A percentile compares a stretch with the other conserved stretches of the same genome.
Evolutionary conservation across 2,797 vertebrate genomes (phyloP).

Genomic region (Malacoraja senta): DNA sequence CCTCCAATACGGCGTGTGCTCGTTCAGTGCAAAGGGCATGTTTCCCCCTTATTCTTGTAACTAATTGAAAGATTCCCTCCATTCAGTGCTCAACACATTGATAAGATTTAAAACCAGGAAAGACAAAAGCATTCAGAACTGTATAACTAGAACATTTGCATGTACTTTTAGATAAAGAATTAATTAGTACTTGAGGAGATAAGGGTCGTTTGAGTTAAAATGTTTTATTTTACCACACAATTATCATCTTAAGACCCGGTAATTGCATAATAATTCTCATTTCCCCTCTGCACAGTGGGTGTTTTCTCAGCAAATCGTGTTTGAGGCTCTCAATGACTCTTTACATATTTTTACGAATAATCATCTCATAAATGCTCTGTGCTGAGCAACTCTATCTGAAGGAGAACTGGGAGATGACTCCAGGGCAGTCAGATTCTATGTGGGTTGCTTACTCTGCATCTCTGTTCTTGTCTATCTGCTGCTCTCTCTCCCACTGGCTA

Average conservation of each 20-base stretch:
- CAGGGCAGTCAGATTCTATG: no score
- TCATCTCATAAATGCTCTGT: slow-evolving; percentile 13
- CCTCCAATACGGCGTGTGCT: background rate
- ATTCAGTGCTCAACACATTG: background rate
- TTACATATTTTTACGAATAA: slow-evolving; percentile 23
- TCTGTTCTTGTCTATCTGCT: no score
- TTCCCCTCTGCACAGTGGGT: background rate
- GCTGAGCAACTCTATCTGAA: background rate
- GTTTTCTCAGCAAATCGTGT: slow-evolving; percentile 27
- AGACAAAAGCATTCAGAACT: slow-evolving; percentile 26
- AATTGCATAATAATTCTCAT: slow-evolving; percentile 35
- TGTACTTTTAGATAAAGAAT: slow-evolving; percentile 24
- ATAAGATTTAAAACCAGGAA: slow-evolving; percentile 2
- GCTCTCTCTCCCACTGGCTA: no score
- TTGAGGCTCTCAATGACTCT: slow-evolving; percentile 2
- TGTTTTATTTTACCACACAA: slow-evolving; percentile 35
- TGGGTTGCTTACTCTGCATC: no score
- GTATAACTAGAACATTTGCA: slow-evolving; percentile 20
- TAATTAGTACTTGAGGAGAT: slow-evolving; percentile 29
- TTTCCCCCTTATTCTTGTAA: background rate
- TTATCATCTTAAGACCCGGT: slow-evolving; percentile 31
- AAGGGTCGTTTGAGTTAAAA: slow-evolving; percentile 30
- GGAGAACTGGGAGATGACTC: no score
- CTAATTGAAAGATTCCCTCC: slow-evolving; percentile 28
- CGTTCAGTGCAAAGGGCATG: background rate